Evolutionary conservation across 2,113 vertebrate species (phyloP).

Genomic region (Trogon melanurus): DNA sequence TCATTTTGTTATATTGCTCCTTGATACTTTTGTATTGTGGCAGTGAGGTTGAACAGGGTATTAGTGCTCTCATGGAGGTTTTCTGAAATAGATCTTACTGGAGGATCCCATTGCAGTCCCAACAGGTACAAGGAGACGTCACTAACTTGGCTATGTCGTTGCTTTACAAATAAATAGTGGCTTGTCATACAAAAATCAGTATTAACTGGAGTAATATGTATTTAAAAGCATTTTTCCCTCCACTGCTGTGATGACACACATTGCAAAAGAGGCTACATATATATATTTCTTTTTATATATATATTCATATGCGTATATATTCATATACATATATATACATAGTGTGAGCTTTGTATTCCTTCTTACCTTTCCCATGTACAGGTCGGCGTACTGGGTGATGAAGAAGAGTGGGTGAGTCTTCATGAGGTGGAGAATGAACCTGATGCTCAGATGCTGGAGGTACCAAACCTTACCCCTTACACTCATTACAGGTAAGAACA

Average conservation of each 20-base stretch:
- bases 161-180: background rate
- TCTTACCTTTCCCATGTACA: constrained; percentile 22
- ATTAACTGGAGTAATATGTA: background rate
- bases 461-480: constrained; percentile 91
- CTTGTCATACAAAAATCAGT: background rate
- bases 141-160: background rate
- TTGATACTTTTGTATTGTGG: constrained; percentile 23
- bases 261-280: background rate
- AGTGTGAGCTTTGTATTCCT: background rate
- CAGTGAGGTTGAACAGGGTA: constrained; percentile 4
- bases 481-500: constrained; percentile 91
- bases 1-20: constrained; percentile 33
- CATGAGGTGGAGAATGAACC: constrained; percentile 89
- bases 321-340: no score
- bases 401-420: constrained; percentile 86
- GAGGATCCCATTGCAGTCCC: background rate
- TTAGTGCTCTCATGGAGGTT: background rate
- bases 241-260: background rate
- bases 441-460: constrained; percentile 85
- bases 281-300: background rate
- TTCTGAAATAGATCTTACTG: background rate
- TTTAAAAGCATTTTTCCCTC: background rate
- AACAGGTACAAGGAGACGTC: background rate
- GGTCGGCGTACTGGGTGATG: constrained; percentile 86
- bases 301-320: fast-evolving